phyloP scores from a whole-genome alignment of 2,113 vertebrate genomes.

The Lathamus discolor region DNA sequence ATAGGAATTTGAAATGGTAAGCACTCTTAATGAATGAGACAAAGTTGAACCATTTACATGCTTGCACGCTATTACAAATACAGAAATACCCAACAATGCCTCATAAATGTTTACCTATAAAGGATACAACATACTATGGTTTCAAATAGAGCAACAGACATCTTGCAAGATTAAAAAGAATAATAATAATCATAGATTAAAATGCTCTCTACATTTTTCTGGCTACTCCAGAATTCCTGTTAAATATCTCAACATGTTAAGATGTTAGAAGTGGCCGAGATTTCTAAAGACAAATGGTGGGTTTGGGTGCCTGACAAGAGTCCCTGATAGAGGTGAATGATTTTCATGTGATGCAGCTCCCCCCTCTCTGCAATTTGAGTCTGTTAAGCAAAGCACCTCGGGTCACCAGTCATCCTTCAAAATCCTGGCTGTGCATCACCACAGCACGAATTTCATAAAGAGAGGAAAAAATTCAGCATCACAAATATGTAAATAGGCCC shows the following conservation, averaged over 20 bases:
- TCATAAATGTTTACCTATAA: background rate
- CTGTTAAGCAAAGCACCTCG: background rate
- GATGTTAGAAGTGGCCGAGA: background rate
- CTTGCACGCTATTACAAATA: background rate
- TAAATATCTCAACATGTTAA: background rate
- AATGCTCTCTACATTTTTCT: background rate
- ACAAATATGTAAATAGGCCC: background rate
- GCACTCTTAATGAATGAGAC: background rate
- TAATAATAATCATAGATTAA: background rate
- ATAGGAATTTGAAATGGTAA: background rate
- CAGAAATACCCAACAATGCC: background rate
- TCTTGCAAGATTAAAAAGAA: background rate
- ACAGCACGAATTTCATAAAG: background rate
- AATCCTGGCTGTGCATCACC: background rate
- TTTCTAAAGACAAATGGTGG: background rate
- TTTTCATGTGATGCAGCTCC: background rate
- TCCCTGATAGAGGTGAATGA: background rate
- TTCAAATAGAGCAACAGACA: background rate
- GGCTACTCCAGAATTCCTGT: background rate
- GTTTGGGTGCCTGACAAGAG: background rate
- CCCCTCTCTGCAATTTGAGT: background rate
- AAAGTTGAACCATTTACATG: background rate
- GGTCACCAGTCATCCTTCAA: constrained; percentile 32
- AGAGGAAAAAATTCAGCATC: background rate
- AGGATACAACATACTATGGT: no score